Base-by-base conservation (phyloP, 2,797 vertebrate genomes). In the Dryobates pubescens region DNA sequence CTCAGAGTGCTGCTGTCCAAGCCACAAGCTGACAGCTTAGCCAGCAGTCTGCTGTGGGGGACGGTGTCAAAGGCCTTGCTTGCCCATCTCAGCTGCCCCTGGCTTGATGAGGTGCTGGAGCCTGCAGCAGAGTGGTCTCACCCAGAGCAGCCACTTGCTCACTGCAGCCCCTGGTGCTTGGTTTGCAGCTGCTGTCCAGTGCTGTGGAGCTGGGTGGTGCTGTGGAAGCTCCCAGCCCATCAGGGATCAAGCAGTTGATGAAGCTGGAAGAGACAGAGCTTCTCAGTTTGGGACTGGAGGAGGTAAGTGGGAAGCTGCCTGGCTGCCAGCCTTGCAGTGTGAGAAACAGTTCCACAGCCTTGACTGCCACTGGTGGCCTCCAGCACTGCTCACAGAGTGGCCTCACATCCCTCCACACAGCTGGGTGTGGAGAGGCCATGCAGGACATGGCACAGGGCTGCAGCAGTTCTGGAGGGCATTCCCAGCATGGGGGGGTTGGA, bases 271-370 rank as follows among this genome's bases (percentile, higher is more conserved):
- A 86, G 9, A 5, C 11, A 6, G 64, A 88, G 27, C 67, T 73
- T 18, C 64, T 75, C 13, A 6, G 83, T 59, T 56, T 96, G 7
- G 90, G 96, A 32, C 92, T 98, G 82, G 95, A 97, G 87, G 98
- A 99, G 97, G 98, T 98, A 96, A 94, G 96, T 59, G 82, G 41
- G 22, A 56, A 54, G 57, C 29, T 27, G 5, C 56, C 59, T 70
- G 5, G 3, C 17, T 57, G 73, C 49, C 16, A 9, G 0, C 2
- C 51, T 65, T 38, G 16, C 26, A 43, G 3, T 1, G 5, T 51
- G n/a, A 16, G 27, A 53, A 38, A 32, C 3, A 1, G 54, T 58
- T 67, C 7, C 2, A 7, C 24, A 63, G 68, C 29, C 20, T 41
- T 8, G 7, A 2, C 9, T 64, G 8, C 4, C 22, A 12, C 27